phyloP scores from a whole-genome alignment of 2,888 invertebrate species.

The Anagyrus pseudococci region DNA sequence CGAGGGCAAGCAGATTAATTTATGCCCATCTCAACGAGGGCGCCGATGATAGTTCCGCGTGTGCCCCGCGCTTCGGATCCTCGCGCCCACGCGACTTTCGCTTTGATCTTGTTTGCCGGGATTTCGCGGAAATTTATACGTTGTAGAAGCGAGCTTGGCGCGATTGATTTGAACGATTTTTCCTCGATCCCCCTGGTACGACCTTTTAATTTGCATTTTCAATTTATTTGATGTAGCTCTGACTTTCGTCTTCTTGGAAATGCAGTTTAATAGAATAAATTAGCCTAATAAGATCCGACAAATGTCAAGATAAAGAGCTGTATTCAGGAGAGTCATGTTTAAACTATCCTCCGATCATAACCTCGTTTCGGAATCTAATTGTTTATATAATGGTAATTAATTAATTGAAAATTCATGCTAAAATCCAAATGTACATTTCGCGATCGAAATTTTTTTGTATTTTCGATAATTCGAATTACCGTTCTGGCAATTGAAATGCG shows the following conservation, averaged over 20 bases:
- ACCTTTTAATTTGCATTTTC: constrained; percentile 33
- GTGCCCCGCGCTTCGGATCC: not conserved
- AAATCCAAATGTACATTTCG: no score
- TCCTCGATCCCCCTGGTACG: not conserved
- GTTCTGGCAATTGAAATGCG: no score
- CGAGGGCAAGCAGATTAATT: not conserved
- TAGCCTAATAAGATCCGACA: constrained; percentile 5
- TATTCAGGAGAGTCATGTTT: not conserved
- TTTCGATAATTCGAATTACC: no score
- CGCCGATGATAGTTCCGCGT: not conserved
- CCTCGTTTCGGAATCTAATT: no score
- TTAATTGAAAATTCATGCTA: no score
- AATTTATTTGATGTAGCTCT: constrained; percentile 28
- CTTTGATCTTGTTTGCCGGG: constrained; percentile 16
- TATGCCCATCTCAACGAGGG: not conserved
- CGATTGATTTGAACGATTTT: constrained; percentile 32
- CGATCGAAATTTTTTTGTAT: no score
- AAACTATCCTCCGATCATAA: no score
- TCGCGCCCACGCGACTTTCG: constrained; percentile 29
- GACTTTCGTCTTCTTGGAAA: constrained; percentile 21
- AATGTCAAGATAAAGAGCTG: constrained; percentile 12
- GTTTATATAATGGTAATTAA: no score
- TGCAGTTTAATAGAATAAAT: constrained; percentile 18
- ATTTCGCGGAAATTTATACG: constrained; percentile 20
- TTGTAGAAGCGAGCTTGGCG: constrained; percentile 29